Conservation (phyloP, 2,113 vertebrate genomes). For the Willisornis vidua region DNA sequence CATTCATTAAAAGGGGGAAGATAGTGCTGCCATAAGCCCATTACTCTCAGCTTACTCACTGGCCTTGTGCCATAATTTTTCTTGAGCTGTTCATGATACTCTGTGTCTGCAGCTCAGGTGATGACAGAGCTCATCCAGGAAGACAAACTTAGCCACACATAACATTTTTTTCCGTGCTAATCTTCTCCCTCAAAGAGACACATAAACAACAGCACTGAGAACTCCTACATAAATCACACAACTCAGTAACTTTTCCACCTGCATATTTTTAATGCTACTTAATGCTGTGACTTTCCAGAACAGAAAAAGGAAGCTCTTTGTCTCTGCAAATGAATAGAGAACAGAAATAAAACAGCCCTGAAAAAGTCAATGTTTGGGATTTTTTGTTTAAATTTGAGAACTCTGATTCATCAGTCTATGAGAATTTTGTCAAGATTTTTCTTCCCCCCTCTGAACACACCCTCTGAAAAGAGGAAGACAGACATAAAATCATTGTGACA, state of each 20-base stretch:
- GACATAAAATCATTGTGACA: background rate
- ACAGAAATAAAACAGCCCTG: background rate
- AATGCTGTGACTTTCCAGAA: background rate
- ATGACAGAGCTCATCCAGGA: background rate
- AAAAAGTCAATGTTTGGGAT: background rate
- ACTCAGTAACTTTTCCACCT: background rate
- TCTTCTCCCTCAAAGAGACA: background rate
- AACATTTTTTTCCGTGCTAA: background rate
- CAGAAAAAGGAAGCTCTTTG: background rate
- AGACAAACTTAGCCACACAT: background rate
- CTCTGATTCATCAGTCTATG: background rate
- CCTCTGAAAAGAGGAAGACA: background rate
- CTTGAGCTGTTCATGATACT: background rate
- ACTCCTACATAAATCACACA: conserved; percentile 35
- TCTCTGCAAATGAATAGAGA: background rate
- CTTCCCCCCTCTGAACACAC: background rate
- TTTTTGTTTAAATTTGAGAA: background rate
- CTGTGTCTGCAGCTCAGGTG: background rate
- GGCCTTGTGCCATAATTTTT: background rate
- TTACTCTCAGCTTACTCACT: background rate
- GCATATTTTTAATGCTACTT: background rate
- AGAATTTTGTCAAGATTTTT: background rate
- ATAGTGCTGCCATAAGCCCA: background rate
- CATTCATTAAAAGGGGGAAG: background rate
- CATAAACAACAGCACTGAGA: background rate